Percentiles rank a stretch among this genome's conserved stretches.
Conservation (phyloP, 2,797 vertebrate genomes). For the Centropyge bicolor region DNA sequence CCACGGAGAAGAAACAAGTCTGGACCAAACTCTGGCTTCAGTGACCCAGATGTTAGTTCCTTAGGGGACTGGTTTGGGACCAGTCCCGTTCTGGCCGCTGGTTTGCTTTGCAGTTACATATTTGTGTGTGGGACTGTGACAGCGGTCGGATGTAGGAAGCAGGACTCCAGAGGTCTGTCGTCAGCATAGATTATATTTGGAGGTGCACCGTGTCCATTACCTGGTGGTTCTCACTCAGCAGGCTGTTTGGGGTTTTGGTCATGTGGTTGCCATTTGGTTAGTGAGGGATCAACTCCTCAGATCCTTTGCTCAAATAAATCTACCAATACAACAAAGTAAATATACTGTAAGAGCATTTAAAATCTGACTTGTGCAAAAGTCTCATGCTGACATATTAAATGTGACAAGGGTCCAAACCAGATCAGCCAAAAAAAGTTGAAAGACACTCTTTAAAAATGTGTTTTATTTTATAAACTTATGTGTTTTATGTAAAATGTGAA, state of each 20-base stretch:
- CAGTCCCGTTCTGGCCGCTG: conserved; percentile 43
- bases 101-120: conserved; percentile 37
- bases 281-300: conserved; percentile 9
- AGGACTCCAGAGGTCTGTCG: conserved; percentile 31
- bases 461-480: too few relatives aligned
- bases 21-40: conserved; percentile 63
- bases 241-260: conserved; percentile 17
- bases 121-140: conserved; percentile 27
- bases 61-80: conserved; percentile 61
- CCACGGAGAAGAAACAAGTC: conserved; percentile 62
- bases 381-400: background rate
- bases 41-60: conserved; percentile 66
- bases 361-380: background rate
- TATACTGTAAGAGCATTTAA: background rate
- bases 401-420: background rate
- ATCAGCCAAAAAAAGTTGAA: background rate
- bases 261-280: conserved; percentile 28
- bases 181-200: conserved; percentile 38
- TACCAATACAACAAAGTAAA: background rate
- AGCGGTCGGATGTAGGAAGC: conserved; percentile 25
- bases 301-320: background rate
- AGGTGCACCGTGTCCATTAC: conserved; percentile 10
- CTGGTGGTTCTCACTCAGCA: conserved; percentile 22
- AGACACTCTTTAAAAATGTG: background rate
- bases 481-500: background rate